Evolutionary conservation across 2,797 vertebrate genomes (phyloP).

Genomic region (Rhinichthys osculus): DNA sequence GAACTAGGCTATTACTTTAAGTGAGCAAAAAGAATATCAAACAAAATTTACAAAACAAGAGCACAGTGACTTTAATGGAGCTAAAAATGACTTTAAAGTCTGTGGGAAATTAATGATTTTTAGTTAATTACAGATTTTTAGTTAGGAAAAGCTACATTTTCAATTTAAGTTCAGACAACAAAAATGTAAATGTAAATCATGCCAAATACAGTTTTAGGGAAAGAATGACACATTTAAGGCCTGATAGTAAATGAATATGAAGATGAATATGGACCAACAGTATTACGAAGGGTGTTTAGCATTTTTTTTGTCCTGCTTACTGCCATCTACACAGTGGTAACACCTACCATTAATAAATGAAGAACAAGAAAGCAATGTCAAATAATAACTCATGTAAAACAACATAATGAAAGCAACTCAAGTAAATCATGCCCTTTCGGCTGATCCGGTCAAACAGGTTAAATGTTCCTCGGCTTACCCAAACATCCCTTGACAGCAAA

Average conservation of each 20-base stretch:
- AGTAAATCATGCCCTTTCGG: not conserved
- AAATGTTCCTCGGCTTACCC: not conserved
- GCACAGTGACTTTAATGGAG: not conserved
- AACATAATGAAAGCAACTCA: not conserved
- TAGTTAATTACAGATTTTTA: not conserved
- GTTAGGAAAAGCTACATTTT: not conserved
- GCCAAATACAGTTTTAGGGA: not conserved
- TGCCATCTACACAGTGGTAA: not conserved
- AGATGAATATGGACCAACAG: no score
- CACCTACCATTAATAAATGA: not conserved
- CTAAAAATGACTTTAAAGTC: not conserved
- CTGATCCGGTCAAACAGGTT: conserved; percentile 30
- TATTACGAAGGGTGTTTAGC: no score
- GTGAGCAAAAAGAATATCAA: not conserved
- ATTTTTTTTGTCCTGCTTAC: not conserved
- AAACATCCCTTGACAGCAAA: conserved; percentile 11
- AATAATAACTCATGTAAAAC: not conserved
- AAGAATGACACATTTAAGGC: not conserved
- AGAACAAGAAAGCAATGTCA: not conserved
- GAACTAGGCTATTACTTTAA: not conserved
- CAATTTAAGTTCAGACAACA: not conserved
- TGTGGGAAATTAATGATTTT: not conserved
- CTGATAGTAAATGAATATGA: no score
- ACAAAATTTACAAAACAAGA: not conserved
- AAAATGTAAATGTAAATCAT: not conserved